phyloP scores from a whole-genome alignment of 2,888 invertebrate genomes.

The Diarsia dahlii region DNA sequence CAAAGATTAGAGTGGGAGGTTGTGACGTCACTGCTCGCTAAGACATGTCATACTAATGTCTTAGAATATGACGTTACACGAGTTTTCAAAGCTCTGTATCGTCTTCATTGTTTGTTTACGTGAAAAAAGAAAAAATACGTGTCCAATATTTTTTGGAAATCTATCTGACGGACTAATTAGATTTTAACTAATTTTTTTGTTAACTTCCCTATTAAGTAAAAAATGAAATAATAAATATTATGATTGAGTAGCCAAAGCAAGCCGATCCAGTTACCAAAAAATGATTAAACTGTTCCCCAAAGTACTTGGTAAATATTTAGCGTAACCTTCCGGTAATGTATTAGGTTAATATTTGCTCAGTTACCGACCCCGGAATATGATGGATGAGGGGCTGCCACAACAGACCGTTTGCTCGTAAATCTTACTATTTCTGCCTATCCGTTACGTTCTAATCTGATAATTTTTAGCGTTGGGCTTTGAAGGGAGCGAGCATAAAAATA shows the following conservation, averaged over 20 bases:
- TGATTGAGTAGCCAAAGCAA: conserved; percentile 29
- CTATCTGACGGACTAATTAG: no score
- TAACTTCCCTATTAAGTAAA: no score
- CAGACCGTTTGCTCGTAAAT: conserved; percentile 67
- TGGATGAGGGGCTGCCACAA: conserved; percentile 61
- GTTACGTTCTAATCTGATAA: conserved; percentile 75
- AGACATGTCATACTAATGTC: no score
- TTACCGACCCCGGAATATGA: conserved; percentile 64
- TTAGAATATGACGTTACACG: no score
- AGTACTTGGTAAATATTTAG: conserved; percentile 61
- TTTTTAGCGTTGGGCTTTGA: conserved; percentile 61
- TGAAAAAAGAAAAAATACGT: no score
- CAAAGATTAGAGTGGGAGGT: no score
- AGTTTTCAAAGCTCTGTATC: no score
- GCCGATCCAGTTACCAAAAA: conserved; percentile 52
- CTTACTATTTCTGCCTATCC: conserved; percentile 64
- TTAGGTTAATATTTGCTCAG: conserved; percentile 70
- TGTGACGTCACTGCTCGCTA: no score
- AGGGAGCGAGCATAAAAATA: conserved; percentile 3
- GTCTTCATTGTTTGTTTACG: no score
- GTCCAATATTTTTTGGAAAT: no score
- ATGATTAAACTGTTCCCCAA: conserved; percentile 53
- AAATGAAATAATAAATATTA: background rate
- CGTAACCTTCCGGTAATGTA: conserved; percentile 64
- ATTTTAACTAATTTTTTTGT: no score